Conservation (phyloP, 2,888 invertebrate genomes). For the Galeruca laticollis region DNA sequence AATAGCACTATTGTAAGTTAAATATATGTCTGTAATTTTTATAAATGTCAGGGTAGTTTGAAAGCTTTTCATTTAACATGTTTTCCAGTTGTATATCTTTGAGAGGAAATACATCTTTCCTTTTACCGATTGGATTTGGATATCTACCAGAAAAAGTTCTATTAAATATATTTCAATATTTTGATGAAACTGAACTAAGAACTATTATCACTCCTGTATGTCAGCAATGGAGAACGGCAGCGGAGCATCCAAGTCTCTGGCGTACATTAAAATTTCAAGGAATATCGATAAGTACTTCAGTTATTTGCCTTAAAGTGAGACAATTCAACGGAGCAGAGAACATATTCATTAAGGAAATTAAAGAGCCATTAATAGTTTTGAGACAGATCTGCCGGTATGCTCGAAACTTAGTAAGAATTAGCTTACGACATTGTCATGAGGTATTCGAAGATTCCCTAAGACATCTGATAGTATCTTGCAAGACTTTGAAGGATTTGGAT, state of each 20-base stretch:
- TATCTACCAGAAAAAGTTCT: conserved; percentile 35
- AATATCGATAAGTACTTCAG: conserved; percentile 17
- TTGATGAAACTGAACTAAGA: conserved; percentile 40
- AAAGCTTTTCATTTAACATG: neutral
- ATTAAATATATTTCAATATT: conserved; percentile 39
- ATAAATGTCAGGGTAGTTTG: neutral
- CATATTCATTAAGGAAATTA: conserved; percentile 29
- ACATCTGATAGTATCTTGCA: conserved; percentile 39
- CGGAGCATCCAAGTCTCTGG: conserved; percentile 42
- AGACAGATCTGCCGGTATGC: conserved; percentile 44
- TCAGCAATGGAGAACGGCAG: conserved; percentile 42
- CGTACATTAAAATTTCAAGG: conserved; percentile 40
- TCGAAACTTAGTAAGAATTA: conserved; percentile 28
- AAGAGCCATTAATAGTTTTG: conserved; percentile 31
- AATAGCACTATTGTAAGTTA: too few species aligned
- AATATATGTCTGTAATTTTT: too few species aligned
- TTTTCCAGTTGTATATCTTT: neutral
- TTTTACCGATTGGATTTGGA: conserved; percentile 27
- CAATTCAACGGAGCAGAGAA: conserved; percentile 34
- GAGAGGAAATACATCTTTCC: conserved; percentile 3
- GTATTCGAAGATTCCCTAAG: conserved; percentile 41
- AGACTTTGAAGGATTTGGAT: conserved; percentile 36
- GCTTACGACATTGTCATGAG: conserved; percentile 40
- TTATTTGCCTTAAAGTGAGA: conserved; percentile 43
- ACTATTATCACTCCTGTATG: conserved; percentile 42